Base-by-base conservation (phyloP, 2,888 invertebrate genomes). In the Noctua pronuba region DNA sequence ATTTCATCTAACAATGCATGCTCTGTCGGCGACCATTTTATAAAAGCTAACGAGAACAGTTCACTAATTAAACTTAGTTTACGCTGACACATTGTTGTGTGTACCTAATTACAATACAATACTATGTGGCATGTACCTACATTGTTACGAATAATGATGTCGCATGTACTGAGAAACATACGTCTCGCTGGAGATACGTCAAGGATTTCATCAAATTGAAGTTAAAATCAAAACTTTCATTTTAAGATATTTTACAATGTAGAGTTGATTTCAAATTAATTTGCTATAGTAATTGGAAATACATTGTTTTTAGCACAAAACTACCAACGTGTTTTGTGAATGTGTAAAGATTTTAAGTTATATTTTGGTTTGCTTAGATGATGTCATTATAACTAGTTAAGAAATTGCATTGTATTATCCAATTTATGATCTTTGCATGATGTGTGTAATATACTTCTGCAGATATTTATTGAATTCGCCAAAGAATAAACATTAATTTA, bases 51-150 rank as follows among this genome's bases (percentile, higher is more conserved):
- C 66, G 62, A 67, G 60, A 68, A 82, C 62, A 75, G 66, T 71
- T 79, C 41, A 60, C 78, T 68, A 79, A 77, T 79, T 80, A 64
- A 80, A 68, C 16, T 73, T 28, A 85, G 62, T 79, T 75, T 46
- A 68, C 35, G 11, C 58, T 69, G 38, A 44, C 46, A 64, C 8
- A 44, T 18, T 41, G 18, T 62, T 38, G 55, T 38, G 1, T 70
- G 7, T 62, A 60, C 58, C 16, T 58, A 66, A 64, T 69, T 75
- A 58, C 10, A 60, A 28, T 5, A 62, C 31, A 71, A 68, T 66
- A 52, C 31, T 35, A n/a, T 41, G n/a, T 64, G 11, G 24, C 11
- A 64, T 38, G 24, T 38, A 38, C 0, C 11, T 58, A 31, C 21
- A 49, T 58, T 68, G 65, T 70, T 13, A 49, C 10, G 3, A 38